Evolutionary conservation across 35 echinoderm and acorn worm species (phyloP).

Genomic region (Lytechinus variegatus): DNA sequence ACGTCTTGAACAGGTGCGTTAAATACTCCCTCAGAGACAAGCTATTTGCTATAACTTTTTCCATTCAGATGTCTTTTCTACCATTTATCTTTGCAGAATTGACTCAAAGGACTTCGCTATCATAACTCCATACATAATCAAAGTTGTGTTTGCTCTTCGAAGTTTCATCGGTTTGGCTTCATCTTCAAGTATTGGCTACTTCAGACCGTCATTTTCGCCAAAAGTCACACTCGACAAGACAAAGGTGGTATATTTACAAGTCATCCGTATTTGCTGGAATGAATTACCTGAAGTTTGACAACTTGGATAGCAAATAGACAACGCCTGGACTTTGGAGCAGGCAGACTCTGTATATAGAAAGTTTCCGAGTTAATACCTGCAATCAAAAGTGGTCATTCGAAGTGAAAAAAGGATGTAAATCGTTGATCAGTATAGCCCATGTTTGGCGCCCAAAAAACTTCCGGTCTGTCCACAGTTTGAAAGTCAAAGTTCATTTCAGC

Average conservation of each 20-base stretch:
- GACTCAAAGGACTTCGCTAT: too few species aligned
- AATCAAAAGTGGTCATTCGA: neutral
- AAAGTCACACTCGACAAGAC: neutral
- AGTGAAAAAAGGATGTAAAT: neutral
- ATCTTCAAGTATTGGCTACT: neutral
- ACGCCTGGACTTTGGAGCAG: neutral
- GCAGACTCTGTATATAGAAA: too few species aligned
- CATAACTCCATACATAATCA: neutral
- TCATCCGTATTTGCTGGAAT: neutral
- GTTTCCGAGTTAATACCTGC: neutral
- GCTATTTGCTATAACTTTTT: neutral
- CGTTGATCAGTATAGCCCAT: neutral
- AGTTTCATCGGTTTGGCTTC: neutral
- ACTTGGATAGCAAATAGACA: neutral
- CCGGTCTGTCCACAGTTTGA: neutral
- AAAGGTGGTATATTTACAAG: neutral
- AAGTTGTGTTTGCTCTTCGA: neutral
- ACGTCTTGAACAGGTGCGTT: neutral
- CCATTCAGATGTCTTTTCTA: neutral
- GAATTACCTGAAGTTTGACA: neutral
- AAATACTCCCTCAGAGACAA: neutral
- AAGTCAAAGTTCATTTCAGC: neutral
- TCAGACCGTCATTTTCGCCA: neutral
- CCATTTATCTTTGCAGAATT: neutral
- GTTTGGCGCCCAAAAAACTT: neutral